phyloP scores from a whole-genome alignment of 2,888 invertebrate genomes.

The Darwinula stevensoni region DNA sequence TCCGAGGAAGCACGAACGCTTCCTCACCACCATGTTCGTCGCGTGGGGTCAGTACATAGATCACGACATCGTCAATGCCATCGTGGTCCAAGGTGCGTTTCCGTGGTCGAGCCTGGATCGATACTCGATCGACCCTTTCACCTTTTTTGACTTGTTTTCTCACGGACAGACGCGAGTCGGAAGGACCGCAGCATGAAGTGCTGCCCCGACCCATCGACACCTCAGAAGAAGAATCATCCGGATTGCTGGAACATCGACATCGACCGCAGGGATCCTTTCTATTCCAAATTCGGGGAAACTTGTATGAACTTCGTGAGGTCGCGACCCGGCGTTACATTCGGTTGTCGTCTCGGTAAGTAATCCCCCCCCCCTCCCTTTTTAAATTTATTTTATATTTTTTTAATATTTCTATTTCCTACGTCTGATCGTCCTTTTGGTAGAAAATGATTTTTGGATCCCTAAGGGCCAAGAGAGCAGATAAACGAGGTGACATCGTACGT shows the following conservation, averaged over 20 bases:
- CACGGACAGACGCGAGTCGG: conserved; percentile 62
- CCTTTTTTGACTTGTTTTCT: no score
- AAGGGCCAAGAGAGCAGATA: conserved; percentile 63
- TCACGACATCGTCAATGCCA: conserved; percentile 80
- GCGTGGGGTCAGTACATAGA: conserved; percentile 77
- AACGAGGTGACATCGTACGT: conserved; percentile 77
- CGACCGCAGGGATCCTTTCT: conserved; percentile 60
- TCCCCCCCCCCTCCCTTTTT: no score
- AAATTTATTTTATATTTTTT: no score
- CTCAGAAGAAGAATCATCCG: conserved; percentile 56
- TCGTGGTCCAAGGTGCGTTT: conserved; percentile 23
- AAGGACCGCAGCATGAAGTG: conserved; percentile 65
- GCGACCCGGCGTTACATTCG: conserved; percentile 62
- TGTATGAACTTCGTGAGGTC: conserved; percentile 89
- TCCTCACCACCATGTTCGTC: conserved; percentile 76
- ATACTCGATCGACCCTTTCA: no score
- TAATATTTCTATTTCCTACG: no score
- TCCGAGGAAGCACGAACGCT: conserved; percentile 55
- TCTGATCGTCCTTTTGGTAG: no score
- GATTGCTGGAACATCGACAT: conserved; percentile 80
- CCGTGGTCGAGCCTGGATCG: no score
- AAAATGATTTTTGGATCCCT: no score
- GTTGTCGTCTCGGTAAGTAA: no score
- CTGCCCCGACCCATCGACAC: conserved; percentile 55
- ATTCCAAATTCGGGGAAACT: conserved; percentile 47